Percentiles rank a stretch among this genome's conserved stretches.
Evolutionary conservation across 2,797 vertebrate genomes (phyloP).

Genomic region (Lycodopsis pacificus): DNA sequence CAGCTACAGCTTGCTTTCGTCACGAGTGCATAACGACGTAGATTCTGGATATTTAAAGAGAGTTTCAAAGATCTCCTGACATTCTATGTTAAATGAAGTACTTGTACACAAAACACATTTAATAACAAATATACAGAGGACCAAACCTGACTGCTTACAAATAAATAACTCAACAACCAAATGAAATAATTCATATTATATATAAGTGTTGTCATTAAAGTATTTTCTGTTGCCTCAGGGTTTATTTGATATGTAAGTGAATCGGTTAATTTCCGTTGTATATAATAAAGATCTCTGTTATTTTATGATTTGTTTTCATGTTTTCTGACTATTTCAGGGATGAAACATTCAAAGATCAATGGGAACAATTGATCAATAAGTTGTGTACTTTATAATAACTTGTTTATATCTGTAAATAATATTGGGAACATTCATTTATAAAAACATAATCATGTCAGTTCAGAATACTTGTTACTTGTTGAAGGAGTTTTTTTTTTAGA

Average conservation of each 20-base stretch:
- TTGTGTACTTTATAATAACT: neutral
- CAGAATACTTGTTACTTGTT: too few species aligned
- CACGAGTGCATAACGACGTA: too few species aligned
- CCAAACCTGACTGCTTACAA: neutral
- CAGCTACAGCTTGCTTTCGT: neutral
- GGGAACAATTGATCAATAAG: neutral
- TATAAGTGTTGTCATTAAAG: neutral
- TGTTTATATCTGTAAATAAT: neutral
- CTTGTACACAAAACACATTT: too few species aligned
- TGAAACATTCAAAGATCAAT: neutral
- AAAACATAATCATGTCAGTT: too few species aligned
- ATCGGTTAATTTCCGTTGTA: too few species aligned
- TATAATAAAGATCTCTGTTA: neutral
- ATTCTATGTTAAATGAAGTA: too few species aligned
- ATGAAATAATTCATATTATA: neutral
- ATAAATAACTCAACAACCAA: neutral
- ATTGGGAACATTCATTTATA: neutral
- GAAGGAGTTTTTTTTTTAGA: too few species aligned
- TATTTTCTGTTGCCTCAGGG: too few species aligned
- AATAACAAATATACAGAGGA: neutral
- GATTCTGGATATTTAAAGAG: too few species aligned
- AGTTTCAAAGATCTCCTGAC: too few species aligned
- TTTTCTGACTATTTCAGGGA: neutral
- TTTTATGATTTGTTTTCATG: neutral
- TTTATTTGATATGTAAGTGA: too few species aligned